A percentile compares a stretch with the other conserved stretches of the same genome.
These are phyloP conservation scores for Aleiodes alternator DNA, from an alignment of 2,888 invertebrate genomes.

Conservation along the genomic window DNA sequence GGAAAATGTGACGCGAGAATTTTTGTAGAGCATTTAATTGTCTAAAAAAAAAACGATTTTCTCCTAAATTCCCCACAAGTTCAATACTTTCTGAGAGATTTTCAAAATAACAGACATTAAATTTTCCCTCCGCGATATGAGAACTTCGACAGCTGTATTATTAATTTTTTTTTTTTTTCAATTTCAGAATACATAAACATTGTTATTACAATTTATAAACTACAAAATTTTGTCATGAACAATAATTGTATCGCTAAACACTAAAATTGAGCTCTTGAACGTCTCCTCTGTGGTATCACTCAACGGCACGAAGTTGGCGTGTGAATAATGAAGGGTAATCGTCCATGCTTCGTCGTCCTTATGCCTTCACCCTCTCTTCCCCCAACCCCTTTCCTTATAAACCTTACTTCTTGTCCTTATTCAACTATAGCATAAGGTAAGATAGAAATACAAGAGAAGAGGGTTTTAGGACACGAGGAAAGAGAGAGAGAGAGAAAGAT, in stretches of 20 bases:
- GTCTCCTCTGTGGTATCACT: slow-evolving; percentile 61
- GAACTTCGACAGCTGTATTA: too few relatives aligned
- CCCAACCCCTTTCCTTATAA: slow-evolving; percentile 5
- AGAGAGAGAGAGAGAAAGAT: too few relatives aligned
- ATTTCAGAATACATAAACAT: neutral
- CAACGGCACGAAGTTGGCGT: slow-evolving; percentile 65
- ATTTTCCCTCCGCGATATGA: too few relatives aligned
- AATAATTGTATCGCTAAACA: slow-evolving; percentile 57
- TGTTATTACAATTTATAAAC: slow-evolving; percentile 1
- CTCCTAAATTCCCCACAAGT: too few relatives aligned
- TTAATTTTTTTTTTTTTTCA: too few relatives aligned
- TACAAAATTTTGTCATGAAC: slow-evolving; percentile 25
- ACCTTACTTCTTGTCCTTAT: slow-evolving; percentile 27
- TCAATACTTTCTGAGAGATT: too few relatives aligned
- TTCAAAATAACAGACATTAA: too few relatives aligned
- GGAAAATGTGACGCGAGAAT: too few relatives aligned
- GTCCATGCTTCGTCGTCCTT: slow-evolving; percentile 65
- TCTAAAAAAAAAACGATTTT: too few relatives aligned
- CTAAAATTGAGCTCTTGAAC: slow-evolving; percentile 53
- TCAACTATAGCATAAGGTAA: slow-evolving; percentile 18
- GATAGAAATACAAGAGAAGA: slow-evolving; percentile 34
- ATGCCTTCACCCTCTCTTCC: slow-evolving; percentile 6
- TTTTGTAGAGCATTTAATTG: too few relatives aligned
- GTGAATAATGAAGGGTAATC: slow-evolving; percentile 73
- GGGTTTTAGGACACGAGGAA: slow-evolving; percentile 20